Evolutionary conservation across 2,888 invertebrate genomes (phyloP), one percentile per base, ranked within the genome.

Genomic region (Synergus gifuensis): DNA sequence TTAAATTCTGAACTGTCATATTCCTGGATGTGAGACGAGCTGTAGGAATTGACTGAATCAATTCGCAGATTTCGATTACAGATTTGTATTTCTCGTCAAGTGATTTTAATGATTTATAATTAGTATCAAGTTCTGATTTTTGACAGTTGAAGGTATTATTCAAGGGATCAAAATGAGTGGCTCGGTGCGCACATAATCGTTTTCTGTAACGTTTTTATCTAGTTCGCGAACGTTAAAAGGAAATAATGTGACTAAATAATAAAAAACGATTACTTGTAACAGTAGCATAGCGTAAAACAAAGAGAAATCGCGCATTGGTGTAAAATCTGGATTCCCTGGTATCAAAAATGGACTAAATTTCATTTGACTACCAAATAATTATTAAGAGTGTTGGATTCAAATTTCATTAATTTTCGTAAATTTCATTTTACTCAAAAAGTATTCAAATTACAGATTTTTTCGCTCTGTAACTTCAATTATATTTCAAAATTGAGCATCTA

Each of bases 171-270:
- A 69, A 73, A 73, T 84, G 89, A 90, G 91, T 91, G 91, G 91
- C 88, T 91, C 91, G 92, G 92, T 91, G 91, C 91, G 91, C 91
- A 88, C 89, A 88, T 84, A 87, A 90, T 90, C 89, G 89, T 90
- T 90, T 90, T 89, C 90, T 62, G 67, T 36, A 66, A 66, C 42
- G 66, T 62, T 44, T 66, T 66, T 62, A 11, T 18, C 44, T 12
- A 66, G 11, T 42, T 66, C 44, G 42, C 40, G 18, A 42, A n/a
- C 16, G 40, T 66, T n/a, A 18, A 66, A 36, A n/a, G 42, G 66
- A 66, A 66, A 66, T 4, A 42, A 44, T 42, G 11, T 66, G n/a
- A 44, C 9, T 18, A 66, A 40, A 66, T 18, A 62, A 28, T 14
- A n/a, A 42, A n/a, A 66, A 66, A 66, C n/a, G n/a, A 36, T 40